A percentile compares a stretch with the other conserved stretches of the same genome.
Evolutionary conservation across 2,113 vertebrate genomes (phyloP).

Genomic region (Sorex araneus): DNA sequence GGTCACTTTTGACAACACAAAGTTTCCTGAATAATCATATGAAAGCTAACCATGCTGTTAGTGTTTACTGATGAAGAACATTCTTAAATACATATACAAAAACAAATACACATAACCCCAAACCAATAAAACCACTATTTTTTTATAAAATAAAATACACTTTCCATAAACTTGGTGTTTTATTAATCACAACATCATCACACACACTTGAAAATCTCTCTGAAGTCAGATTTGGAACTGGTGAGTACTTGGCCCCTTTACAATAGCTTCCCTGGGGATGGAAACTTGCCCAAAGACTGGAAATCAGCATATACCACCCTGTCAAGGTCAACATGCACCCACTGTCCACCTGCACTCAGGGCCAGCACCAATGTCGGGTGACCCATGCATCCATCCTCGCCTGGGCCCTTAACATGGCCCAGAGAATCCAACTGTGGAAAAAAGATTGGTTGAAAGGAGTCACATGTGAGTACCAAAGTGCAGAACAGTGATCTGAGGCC

Average conservation of each 20-base stretch:
- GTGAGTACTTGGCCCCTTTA: not conserved
- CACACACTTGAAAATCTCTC: conserved; percentile 33
- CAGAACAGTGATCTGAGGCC: conserved; percentile 28
- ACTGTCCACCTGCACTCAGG: too few species aligned
- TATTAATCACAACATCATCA: conserved; percentile 35
- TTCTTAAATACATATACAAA: conserved; percentile 49
- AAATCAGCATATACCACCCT: not conserved
- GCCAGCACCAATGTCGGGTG: not conserved
- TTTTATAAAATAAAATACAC: not conserved
- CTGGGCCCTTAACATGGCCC: not conserved
- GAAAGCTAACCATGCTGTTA: conserved; percentile 50
- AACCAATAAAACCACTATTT: not conserved
- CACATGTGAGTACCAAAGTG: not conserved
- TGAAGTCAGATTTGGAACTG: conserved; percentile 27
- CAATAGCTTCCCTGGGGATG: not conserved
- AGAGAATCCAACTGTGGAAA: not conserved
- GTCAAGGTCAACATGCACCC: not conserved
- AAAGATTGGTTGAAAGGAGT: not conserved
- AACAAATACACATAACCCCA: too few species aligned
- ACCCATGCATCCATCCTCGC: not conserved
- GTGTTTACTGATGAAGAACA: not conserved
- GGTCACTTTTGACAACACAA: conserved; percentile 77
- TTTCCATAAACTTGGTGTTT: conserved; percentile 51
- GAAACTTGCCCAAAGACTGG: not conserved
- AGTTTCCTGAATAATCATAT: conserved; percentile 72